Conservation (phyloP, 2,113 vertebrate species). For the Chascanopsetta lugubris region DNA sequence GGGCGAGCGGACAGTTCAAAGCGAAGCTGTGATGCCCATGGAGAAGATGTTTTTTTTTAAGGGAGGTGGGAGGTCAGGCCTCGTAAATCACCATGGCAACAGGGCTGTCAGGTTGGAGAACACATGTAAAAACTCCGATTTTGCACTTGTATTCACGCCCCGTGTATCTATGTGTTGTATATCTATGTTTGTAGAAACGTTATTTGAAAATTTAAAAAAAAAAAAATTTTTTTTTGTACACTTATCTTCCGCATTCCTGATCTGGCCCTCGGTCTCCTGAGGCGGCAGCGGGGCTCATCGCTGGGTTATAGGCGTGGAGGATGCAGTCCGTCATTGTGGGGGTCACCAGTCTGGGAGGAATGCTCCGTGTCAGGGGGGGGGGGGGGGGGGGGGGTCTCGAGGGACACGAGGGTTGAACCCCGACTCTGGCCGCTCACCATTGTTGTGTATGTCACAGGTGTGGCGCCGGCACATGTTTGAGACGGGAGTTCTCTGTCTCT, state of each 20-base stretch:
- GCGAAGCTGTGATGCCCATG: constrained; percentile 28
- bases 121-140: too few species aligned
- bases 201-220: too few species aligned
- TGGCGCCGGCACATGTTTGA: neutral
- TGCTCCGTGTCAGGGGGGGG: constrained; percentile 59
- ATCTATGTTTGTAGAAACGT: too few species aligned
- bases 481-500: neutral
- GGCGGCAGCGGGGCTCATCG: constrained; percentile 24
- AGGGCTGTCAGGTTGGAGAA: constrained; percentile 39
- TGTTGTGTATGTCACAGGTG: constrained; percentile 12
- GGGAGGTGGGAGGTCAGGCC: constrained; percentile 45
- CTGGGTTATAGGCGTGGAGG: constrained; percentile 68
- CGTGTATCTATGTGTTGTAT: neutral
- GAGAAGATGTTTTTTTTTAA: constrained; percentile 23
- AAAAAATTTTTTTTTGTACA: neutral
- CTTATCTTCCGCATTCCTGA: constrained; percentile 42
- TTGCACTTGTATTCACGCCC: neutral
- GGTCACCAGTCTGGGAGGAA: constrained; percentile 68
- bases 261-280: constrained; percentile 24
- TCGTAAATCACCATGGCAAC: constrained; percentile 60
- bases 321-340: constrained; percentile 67
- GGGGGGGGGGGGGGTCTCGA: constrained; percentile 26
- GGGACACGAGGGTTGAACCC: constrained; percentile 42
- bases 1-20: constrained; percentile 41
- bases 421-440: constrained; percentile 4